Conservation (phyloP, 2,888 invertebrate species). For the Tetragnatha montana region DNA sequence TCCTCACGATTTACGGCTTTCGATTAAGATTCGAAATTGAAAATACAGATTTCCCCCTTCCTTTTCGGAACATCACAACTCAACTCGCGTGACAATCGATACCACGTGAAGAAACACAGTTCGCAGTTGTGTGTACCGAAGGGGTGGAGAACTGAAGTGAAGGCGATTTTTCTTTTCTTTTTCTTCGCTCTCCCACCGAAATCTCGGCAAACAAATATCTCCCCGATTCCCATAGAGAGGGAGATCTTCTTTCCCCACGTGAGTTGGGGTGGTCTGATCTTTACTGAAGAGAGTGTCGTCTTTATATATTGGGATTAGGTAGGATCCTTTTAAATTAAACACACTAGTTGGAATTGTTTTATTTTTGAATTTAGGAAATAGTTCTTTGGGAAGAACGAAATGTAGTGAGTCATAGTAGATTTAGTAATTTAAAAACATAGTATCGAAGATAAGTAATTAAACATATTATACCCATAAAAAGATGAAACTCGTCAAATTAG, state of each 20-base stretch:
- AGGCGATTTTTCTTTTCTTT: conserved; percentile 41
- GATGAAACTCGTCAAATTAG: too few species aligned
- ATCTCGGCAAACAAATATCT: conserved; percentile 69
- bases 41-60: conserved; percentile 12
- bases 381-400: too few species aligned
- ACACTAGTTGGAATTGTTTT: too few species aligned
- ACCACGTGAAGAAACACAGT: conserved; percentile 26
- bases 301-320: too few species aligned
- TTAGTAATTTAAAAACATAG: too few species aligned
- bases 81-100: conserved; percentile 32
- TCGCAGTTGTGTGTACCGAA: conserved; percentile 20
- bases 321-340: too few species aligned
- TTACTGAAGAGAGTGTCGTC: too few species aligned
- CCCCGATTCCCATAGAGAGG: conserved; percentile 51
- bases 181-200: conserved; percentile 13
- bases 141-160: conserved; percentile 17
- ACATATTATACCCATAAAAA: too few species aligned
- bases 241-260: conserved; percentile 56
- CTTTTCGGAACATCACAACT: conserved; percentile 2
- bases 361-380: too few species aligned
- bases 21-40: conserved; percentile 10
- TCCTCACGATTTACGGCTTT: not conserved
- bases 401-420: too few species aligned
- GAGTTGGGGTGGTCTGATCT: conserved; percentile 53
- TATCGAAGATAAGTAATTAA: too few species aligned